These are phyloP conservation scores for Hydrotaea cyrtoneurina DNA, from an alignment of 2,888 invertebrate genomes.

Conservation along the genomic window DNA sequence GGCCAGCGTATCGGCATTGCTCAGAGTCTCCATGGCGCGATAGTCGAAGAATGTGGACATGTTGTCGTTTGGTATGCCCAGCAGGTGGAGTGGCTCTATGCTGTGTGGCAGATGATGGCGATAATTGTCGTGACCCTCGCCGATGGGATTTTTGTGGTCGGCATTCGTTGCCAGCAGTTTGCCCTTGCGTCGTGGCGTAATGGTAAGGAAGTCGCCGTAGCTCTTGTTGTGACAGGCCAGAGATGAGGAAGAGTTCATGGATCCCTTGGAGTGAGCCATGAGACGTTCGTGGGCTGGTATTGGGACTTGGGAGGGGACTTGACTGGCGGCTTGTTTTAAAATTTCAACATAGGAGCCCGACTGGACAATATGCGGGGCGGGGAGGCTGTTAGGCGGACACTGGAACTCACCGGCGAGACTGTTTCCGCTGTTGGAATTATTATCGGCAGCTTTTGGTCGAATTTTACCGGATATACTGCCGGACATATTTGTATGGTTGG, in stretches of 20 bases:
- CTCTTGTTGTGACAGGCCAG: slow-evolving; percentile 75
- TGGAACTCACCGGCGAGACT: slow-evolving; percentile 72
- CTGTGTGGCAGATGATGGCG: slow-evolving; percentile 74
- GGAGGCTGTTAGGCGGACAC: slow-evolving; percentile 69
- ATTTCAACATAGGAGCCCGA: slow-evolving; percentile 79
- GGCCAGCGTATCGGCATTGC: slow-evolving; percentile 78
- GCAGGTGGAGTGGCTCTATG: slow-evolving; percentile 75
- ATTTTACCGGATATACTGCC: slow-evolving; percentile 75
- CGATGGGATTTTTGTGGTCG: slow-evolving; percentile 51
- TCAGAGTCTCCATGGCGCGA: slow-evolving; percentile 76
- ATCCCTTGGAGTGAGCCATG: slow-evolving; percentile 48
- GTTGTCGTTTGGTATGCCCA: slow-evolving; percentile 73
- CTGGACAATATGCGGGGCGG: slow-evolving; percentile 75
- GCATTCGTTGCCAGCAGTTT: slow-evolving; percentile 69
- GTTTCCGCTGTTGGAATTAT: slow-evolving; percentile 74
- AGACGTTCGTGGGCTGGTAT: slow-evolving; percentile 46
- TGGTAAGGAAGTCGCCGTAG: slow-evolving; percentile 78
- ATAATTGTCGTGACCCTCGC: slow-evolving; percentile 67
- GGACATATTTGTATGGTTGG: slow-evolving; percentile 78
- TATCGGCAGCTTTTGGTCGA: slow-evolving; percentile 75
- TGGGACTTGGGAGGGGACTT: slow-evolving; percentile 44
- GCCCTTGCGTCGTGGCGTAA: slow-evolving; percentile 76
- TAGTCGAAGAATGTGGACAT: slow-evolving; percentile 75
- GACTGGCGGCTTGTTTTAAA: slow-evolving; percentile 71
- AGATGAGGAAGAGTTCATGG: slow-evolving; percentile 51